Evolutionary conservation across 2,888 invertebrate genomes (phyloP), one percentile per base, ranked within the genome.

Genomic region (Hirtodrosophila duncani): DNA sequence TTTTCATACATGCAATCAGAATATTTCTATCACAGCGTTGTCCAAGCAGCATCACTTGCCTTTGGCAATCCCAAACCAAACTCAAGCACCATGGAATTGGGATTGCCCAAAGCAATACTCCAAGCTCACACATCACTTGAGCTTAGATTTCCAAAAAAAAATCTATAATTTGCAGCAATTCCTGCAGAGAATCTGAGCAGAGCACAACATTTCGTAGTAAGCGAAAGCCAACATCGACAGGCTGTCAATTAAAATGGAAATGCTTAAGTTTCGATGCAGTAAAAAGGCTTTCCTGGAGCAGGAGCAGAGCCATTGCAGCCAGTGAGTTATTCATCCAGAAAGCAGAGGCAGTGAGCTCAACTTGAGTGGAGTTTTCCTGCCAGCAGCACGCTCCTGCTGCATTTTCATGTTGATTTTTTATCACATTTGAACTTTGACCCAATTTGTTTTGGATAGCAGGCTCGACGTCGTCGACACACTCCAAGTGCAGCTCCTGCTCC

Each of bases 401-500:
- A 50, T 61, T 58, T 62, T 64, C 62, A 64, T 67, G 75, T 69
- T 68, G 79, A 71, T 70, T 31, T 79, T 79, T 72, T 68, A 82
- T 74, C 68, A 56, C 69, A 72, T 70, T 83, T 83, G 81, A 82
- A 83, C 81, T 82, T 71, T 82, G 81, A 83, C 81, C 83, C 67
- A 82, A 75, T 82, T 81, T 65, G 41, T 38, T 56, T 59, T 57
- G 55, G 36, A 21, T 20, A 36, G 27, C 14, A 6, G 24, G 23
- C 36, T 37, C 33, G 46, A 48, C 21, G 6, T 36, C 17, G 14
- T 42, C 69, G 44, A 58, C 49, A 48, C 65, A 66, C 66, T 67
- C 62, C 55, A 71, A 67, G 62, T 61, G 23, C 51, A 24, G 20
- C 50, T 51, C 50, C 44, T 56, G 41, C 31, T 30, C 34, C 38